Evolutionary conservation across 1,140 invertebrate genomes (phyloP).

Genomic region (Akabosia matsudoensis): DNA sequence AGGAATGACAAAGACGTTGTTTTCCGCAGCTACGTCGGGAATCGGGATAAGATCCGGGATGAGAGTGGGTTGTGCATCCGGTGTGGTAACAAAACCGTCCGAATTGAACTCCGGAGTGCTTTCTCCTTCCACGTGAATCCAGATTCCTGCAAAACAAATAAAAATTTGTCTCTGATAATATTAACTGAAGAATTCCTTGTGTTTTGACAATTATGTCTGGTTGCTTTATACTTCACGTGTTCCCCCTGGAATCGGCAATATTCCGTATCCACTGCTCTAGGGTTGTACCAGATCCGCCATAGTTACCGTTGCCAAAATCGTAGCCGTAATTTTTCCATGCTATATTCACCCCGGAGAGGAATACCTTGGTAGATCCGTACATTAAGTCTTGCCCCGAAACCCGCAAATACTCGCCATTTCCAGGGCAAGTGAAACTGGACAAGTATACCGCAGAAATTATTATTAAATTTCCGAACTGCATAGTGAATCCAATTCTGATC

Average conservation of each 20-base stretch:
- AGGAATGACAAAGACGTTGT: conserved; percentile 52
- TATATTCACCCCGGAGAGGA: conserved; percentile 53
- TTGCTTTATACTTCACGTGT: conserved; percentile 49
- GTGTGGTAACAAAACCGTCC: conserved; percentile 44
- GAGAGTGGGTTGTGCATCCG: conserved; percentile 41
- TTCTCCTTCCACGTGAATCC: conserved; percentile 54
- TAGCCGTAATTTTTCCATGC: conserved; percentile 52
- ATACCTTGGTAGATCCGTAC: conserved; percentile 49
- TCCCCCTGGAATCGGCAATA: conserved; percentile 52
- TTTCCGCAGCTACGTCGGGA: conserved; percentile 46
- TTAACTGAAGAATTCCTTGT: too few species aligned
- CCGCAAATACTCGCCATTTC: conserved; percentile 33
- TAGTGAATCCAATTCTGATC: too few species aligned
- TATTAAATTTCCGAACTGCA: too few species aligned
- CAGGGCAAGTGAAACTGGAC: background rate
- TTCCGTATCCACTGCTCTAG: conserved; percentile 50
- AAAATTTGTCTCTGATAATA: background rate
- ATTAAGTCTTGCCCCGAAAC: conserved; percentile 28
- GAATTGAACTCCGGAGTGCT: conserved; percentile 48
- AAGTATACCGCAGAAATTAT: too few species aligned
- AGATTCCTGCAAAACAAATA: conserved; percentile 49
- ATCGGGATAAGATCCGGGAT: conserved; percentile 43
- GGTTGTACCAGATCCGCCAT: conserved; percentile 41
- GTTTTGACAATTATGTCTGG: background rate
- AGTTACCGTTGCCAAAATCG: conserved; percentile 52